A percentile compares a stretch with the other conserved stretches of the same genome.
Conservation (phyloP, 2,888 invertebrate species). For the Tinea trinotella region DNA sequence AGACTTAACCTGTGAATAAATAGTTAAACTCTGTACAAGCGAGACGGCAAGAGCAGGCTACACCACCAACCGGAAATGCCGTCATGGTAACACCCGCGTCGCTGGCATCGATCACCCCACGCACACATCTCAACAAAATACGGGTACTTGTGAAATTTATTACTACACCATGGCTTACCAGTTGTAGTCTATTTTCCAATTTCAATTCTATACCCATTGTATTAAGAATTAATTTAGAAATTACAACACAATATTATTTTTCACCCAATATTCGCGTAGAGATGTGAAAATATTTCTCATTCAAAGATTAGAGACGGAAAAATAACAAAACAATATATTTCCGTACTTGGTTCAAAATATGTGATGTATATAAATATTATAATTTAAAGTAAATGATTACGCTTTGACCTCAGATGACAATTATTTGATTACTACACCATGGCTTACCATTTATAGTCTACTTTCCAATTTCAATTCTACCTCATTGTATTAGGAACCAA, state of each 20-base stretch:
- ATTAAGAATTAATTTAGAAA: too few species aligned
- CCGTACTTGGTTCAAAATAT: too few species aligned
- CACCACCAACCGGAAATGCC: slow-evolving; percentile 72
- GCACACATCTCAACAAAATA: slow-evolving; percentile 9
- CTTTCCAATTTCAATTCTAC: background rate
- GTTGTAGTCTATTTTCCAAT: background rate
- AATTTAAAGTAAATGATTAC: too few species aligned
- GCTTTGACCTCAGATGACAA: too few species aligned
- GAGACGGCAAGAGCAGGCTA: slow-evolving; percentile 18
- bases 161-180: background rate
- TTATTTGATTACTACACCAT: background rate
- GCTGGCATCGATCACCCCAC: slow-evolving; percentile 74
- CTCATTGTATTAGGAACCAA: background rate
- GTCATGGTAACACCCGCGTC: slow-evolving; percentile 75
- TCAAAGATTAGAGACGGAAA: background rate
- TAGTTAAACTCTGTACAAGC: slow-evolving; percentile 14
- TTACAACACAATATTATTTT: too few species aligned
- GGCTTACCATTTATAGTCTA: background rate
- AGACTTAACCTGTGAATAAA: slow-evolving; percentile 15
- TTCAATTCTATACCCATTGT: background rate
- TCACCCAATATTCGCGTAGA: background rate
- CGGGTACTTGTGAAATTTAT: slow-evolving; percentile 5
- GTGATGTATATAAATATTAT: too few species aligned
- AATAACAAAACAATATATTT: too few species aligned
- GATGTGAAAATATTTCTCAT: background rate